Evolutionary conservation across 53 echinoderm and acorn worm species (phyloP).

Genomic region (Actinopyga echinites): DNA sequence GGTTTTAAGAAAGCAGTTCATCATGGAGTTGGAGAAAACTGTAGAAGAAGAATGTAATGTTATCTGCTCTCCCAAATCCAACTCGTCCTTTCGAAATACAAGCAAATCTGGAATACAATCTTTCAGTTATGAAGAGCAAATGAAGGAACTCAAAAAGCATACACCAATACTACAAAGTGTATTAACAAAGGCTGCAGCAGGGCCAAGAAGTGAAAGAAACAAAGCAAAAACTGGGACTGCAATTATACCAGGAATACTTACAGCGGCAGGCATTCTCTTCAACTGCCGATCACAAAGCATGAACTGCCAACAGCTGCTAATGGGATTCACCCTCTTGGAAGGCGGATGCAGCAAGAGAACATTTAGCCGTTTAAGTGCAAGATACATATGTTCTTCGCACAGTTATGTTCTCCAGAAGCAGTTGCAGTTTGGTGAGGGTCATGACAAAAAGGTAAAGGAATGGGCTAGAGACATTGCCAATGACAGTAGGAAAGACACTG

Average conservation of each 20-base stretch:
- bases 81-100: background rate
- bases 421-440: slow-evolving; percentile 20
- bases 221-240: background rate
- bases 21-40: no score
- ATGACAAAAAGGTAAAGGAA: slow-evolving; percentile 50
- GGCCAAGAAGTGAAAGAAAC: background rate
- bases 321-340: slow-evolving; percentile 8
- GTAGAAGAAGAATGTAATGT: background rate
- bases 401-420: slow-evolving; percentile 36
- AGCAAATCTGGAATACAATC: background rate
- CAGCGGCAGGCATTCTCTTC: slow-evolving; percentile 34
- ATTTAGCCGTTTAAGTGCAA: background rate
- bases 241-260: slow-evolving; percentile 12
- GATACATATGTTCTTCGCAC: slow-evolving; percentile 17
- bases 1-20: no score
- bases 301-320: slow-evolving; percentile 57
- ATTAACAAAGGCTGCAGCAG: background rate
- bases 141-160: background rate
- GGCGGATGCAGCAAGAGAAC: slow-evolving; percentile 8
- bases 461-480: slow-evolving; percentile 28
- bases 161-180: background rate
- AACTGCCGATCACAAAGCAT: slow-evolving; percentile 42
- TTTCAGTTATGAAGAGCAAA: background rate
- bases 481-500: background rate
- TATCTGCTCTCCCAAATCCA: background rate